Evolutionary conservation across 2,888 invertebrate genomes (phyloP).

Genomic region (Leptinotarsa tumamoca): DNA sequence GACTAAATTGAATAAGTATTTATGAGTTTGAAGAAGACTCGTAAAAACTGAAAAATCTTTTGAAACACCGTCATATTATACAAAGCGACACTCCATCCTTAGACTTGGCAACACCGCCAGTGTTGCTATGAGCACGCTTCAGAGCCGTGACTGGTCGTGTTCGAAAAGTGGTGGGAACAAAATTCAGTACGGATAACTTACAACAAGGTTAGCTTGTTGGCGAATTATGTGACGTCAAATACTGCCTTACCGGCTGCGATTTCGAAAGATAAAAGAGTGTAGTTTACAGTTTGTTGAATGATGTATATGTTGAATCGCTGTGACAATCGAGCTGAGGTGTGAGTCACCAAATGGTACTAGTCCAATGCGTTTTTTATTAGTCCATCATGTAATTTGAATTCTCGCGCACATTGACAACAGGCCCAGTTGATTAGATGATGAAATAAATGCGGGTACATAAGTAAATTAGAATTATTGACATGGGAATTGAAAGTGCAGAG

Average conservation of each 20-base stretch:
- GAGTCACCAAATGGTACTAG: too few relatives aligned
- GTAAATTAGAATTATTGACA: not conserved
- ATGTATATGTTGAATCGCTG: too few relatives aligned
- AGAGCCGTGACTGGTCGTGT: not conserved
- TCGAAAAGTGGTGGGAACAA: not conserved
- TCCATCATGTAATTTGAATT: too few relatives aligned
- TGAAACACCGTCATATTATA: too few relatives aligned
- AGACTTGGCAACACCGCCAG: conserved; percentile 1
- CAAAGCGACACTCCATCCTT: not conserved
- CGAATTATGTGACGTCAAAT: conserved; percentile 1
- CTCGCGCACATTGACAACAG: too few relatives aligned
- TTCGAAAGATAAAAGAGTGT: not conserved
- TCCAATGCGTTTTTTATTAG: too few relatives aligned
- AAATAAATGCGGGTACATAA: not conserved
- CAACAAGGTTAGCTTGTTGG: not conserved
- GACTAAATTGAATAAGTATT: too few relatives aligned
- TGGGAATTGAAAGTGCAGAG: not conserved
- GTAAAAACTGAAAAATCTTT: too few relatives aligned
- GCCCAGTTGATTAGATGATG: not conserved
- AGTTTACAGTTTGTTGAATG: conserved; percentile 2
- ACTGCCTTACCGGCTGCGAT: not conserved
- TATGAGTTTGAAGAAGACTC: too few relatives aligned
- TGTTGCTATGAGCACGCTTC: not conserved
- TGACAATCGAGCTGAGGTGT: too few relatives aligned
- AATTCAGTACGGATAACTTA: not conserved